Conservation (phyloP, 2,113 vertebrate genomes). For the Lipotes vexillifer region DNA sequence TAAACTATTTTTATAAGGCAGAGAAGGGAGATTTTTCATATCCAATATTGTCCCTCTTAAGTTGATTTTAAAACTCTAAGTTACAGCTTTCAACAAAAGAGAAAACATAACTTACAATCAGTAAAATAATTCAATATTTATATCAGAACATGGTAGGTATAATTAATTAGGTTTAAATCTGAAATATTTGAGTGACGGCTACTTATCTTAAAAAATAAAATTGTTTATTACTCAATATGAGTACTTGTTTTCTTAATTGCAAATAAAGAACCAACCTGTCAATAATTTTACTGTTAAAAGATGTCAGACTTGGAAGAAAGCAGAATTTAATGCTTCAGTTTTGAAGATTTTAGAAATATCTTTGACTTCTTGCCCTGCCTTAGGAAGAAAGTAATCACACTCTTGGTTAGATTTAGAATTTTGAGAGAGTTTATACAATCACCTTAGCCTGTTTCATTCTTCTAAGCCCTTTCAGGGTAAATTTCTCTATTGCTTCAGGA, state of each 20-base stretch:
- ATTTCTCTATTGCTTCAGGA: not conserved
- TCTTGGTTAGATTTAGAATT: not conserved
- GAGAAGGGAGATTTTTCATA: not conserved
- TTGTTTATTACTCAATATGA: constrained; percentile 10
- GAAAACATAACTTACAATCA: constrained; percentile 12
- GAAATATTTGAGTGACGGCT: constrained; percentile 11
- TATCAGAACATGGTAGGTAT: not conserved
- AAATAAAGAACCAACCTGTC: not conserved
- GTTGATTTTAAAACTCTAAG: not conserved
- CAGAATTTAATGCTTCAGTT: not conserved
- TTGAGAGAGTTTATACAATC: not conserved
- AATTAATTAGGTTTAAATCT: constrained; percentile 40
- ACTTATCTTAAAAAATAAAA: constrained; percentile 51
- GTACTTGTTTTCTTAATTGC: not conserved
- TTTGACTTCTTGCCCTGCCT: not conserved
- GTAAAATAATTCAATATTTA: constrained; percentile 35
- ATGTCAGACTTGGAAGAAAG: not conserved
- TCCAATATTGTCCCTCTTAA: not conserved
- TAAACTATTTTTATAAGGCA: constrained; percentile 6
- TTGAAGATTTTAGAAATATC: not conserved
- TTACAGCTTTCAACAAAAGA: not conserved
- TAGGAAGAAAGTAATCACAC: not conserved
- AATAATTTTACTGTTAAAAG: constrained; percentile 25
- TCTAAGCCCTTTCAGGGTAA: constrained; percentile 18
- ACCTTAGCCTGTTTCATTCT: constrained; percentile 31